These are phyloP conservation scores for Mesorhabditis sp. DNA, from an alignment of 2,888 invertebrate species.

Conservation along the genomic window DNA sequence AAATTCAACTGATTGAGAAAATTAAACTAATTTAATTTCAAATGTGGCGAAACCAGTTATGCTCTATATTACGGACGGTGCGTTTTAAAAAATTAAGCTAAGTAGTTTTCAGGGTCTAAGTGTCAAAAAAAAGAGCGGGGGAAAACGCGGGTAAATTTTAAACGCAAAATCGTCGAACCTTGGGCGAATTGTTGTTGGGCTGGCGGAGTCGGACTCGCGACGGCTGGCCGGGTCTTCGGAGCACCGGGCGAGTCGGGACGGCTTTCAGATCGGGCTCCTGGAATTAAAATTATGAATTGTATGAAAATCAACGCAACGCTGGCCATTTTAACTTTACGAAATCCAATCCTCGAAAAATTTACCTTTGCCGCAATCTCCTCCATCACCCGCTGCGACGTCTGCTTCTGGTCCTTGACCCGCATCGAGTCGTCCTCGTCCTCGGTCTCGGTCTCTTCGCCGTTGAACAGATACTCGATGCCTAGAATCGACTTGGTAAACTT, in stretches of 20 bases:
- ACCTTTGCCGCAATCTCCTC: not conserved
- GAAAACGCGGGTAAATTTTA: not conserved
- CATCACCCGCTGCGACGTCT: not conserved
- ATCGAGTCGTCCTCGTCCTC: slow-evolving; percentile 4
- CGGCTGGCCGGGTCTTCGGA: slow-evolving; percentile 50
- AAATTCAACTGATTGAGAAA: no score
- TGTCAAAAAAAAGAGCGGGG: no score
- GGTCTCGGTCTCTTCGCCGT: not conserved
- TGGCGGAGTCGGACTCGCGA: slow-evolving; percentile 23
- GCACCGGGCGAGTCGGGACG: slow-evolving; percentile 60
- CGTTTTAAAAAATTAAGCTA: not conserved
- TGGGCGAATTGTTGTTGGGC: slow-evolving; percentile 6
- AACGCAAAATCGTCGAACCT: not conserved
- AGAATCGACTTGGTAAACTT: not conserved
- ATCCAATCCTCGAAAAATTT: not conserved
- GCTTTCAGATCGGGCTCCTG: slow-evolving; percentile 60
- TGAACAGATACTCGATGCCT: not conserved
- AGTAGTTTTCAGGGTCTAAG: not conserved
- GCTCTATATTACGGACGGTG: no score
- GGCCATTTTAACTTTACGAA: not conserved
- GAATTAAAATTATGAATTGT: not conserved
- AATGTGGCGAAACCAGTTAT: no score
- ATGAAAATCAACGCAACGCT: no score
- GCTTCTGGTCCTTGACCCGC: not conserved
- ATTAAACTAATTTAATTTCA: no score